A percentile compares a stretch with the other conserved stretches of the same genome.
These are phyloP conservation scores for Macaca mulatta DNA, from an alignment of 2,113 vertebrate genomes.

Conservation along the genomic window DNA sequence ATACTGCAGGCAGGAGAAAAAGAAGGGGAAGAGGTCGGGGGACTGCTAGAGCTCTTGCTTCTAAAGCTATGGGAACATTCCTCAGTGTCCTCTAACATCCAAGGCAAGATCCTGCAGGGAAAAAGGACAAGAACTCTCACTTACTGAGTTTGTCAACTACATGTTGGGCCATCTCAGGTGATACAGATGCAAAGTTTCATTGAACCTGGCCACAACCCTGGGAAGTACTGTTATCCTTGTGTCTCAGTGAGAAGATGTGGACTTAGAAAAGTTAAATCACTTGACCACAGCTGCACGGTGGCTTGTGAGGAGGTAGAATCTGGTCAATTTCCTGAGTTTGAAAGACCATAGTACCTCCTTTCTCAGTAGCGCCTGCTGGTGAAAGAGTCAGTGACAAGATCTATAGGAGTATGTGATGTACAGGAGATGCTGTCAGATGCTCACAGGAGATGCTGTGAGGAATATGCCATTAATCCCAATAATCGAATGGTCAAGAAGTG, in stretches of 20 bases:
- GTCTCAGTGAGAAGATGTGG: not conserved
- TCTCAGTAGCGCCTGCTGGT: not conserved
- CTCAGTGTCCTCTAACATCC: not conserved
- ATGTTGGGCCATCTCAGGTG: not conserved
- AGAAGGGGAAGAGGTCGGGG: not conserved
- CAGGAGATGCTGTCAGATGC: not conserved
- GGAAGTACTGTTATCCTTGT: not conserved
- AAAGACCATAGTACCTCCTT: not conserved
- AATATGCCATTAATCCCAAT: not conserved
- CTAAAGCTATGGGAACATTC: not conserved
- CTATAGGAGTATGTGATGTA: too few species aligned
- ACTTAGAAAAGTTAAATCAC: not conserved
- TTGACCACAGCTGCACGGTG: not conserved
- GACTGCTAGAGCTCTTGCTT: not conserved
- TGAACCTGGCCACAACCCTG: not conserved
- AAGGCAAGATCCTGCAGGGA: not conserved
- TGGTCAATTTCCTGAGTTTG: not conserved
- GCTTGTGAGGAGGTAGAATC: not conserved
- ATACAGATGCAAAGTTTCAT: not conserved
- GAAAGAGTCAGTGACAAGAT: not conserved
- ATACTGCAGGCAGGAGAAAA: not conserved
- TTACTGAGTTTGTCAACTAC: not conserved
- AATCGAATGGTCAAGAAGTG: not conserved
- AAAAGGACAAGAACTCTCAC: not conserved
- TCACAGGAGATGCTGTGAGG: not conserved